Conservation (phyloP, 1,140 invertebrate genomes). For the Lucilia sericata region DNA sequence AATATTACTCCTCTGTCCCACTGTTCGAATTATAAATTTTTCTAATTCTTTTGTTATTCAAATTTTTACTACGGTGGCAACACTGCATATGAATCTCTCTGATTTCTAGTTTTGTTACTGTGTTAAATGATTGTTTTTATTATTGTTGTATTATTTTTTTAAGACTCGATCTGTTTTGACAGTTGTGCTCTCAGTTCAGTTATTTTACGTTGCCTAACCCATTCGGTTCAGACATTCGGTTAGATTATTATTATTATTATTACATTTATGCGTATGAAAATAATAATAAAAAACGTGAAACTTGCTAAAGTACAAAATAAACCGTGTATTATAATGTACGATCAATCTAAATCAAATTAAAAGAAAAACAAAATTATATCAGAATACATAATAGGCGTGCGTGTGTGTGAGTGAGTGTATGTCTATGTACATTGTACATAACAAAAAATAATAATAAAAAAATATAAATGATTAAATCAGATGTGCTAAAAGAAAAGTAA, state of each 20-base stretch:
- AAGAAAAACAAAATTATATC: not conserved
- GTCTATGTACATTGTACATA: no score
- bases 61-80: not conserved
- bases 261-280: not conserved
- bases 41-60: no score
- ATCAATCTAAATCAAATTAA: not conserved
- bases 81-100: not conserved
- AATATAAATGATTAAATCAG: not conserved
- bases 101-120: not conserved
- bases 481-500: not conserved
- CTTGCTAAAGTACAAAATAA: not conserved
- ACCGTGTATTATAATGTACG: not conserved
- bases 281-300: not conserved
- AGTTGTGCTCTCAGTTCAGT: conserved; percentile 35
- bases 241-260: not conserved
- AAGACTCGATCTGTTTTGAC: conserved; percentile 28
- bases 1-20: no score
- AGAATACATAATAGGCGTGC: no score
- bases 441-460: no score
- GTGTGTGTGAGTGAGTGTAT: no score
- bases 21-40: no score
- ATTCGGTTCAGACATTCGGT: conserved; percentile 13
- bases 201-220: conserved; percentile 22
- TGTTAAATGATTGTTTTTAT: not conserved
- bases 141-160: conserved; percentile 3